phyloP scores from a whole-genome alignment of 1,140 invertebrate genomes.

The Medauroidea extradentata region DNA sequence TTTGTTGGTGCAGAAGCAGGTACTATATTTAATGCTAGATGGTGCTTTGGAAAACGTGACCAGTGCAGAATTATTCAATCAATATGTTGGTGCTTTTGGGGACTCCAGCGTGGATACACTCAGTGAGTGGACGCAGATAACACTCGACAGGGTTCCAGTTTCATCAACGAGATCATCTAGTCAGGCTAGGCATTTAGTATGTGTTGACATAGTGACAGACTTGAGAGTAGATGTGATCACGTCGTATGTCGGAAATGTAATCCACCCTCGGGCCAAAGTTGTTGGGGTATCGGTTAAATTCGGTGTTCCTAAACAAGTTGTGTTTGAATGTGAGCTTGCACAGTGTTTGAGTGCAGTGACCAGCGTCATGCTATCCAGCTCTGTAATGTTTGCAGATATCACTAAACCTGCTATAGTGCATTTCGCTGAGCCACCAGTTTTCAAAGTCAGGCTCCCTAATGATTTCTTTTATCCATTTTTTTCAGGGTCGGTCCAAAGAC shows the following conservation, averaged over 20 bases:
- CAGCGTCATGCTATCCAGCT: slow-evolving; percentile 34
- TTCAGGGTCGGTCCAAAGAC: too few relatives aligned
- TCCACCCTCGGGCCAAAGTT: slow-evolving; percentile 42
- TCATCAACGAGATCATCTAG: not conserved
- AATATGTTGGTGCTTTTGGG: slow-evolving; percentile 54
- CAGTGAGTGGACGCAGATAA: slow-evolving; percentile 53
- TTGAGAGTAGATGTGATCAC: slow-evolving; percentile 48
- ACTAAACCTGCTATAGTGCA: slow-evolving; percentile 47
- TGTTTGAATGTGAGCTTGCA: slow-evolving; percentile 36
- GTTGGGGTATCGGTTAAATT: slow-evolving; percentile 39
- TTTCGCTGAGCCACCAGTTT: slow-evolving; percentile 54
- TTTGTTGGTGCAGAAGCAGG: slow-evolving; percentile 43
- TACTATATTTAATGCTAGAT: slow-evolving; percentile 39
- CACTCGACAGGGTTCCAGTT: slow-evolving; percentile 36
- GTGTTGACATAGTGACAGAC: slow-evolving; percentile 44
- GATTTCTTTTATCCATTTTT: slow-evolving; percentile 70
- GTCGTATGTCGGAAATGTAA: slow-evolving; percentile 45
- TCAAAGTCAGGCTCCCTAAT: slow-evolving; percentile 57
- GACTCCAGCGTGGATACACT: slow-evolving; percentile 45
- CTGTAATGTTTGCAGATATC: slow-evolving; percentile 57
- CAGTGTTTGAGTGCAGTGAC: not conserved
- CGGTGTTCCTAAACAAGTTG: slow-evolving; percentile 31
- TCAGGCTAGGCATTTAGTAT: slow-evolving; percentile 27
- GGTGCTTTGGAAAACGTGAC: slow-evolving; percentile 35
- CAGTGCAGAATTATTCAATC: slow-evolving; percentile 29